A percentile compares a stretch with the other conserved stretches of the same genome.
Conservation (phyloP, 2,797 vertebrate genomes). For the Tympanoctomys barrerae region DNA sequence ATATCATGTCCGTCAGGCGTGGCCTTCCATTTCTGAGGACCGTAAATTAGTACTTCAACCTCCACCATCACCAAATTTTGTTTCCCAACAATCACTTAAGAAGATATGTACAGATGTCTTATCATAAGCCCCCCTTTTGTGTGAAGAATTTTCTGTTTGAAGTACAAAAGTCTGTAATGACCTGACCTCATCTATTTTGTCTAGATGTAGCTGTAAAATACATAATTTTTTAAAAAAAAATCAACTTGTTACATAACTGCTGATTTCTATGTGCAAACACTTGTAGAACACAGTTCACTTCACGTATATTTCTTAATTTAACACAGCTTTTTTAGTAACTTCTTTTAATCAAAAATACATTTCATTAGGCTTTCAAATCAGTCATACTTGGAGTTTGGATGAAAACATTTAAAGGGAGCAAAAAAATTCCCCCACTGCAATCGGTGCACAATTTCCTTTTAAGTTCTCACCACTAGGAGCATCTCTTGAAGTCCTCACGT, state of each 20-base stretch:
- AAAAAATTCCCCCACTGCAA: background rate
- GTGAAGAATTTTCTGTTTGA: constrained; percentile 55
- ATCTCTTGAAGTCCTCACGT: background rate
- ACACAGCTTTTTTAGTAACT: background rate
- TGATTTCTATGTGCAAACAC: constrained; percentile 37
- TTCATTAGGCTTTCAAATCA: constrained; percentile 40
- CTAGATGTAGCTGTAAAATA: constrained; percentile 46
- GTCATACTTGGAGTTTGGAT: constrained; percentile 36
- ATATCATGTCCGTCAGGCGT: constrained; percentile 13
- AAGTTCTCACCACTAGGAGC: background rate
- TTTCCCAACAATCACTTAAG: background rate
- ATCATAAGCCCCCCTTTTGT: background rate
- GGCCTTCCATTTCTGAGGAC: constrained; percentile 22
- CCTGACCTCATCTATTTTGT: constrained; percentile 62
- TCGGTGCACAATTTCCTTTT: background rate
- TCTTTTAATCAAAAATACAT: constrained; percentile 50
- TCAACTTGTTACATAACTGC: constrained; percentile 66
- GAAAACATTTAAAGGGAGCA: background rate
- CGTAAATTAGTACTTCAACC: background rate
- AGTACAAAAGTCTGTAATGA: constrained; percentile 40
- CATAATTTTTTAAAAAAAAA: constrained; percentile 55
- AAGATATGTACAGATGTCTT: constrained; percentile 55
- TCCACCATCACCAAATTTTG: constrained; percentile 40
- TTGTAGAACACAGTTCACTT: background rate
- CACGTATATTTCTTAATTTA: background rate